These are phyloP conservation scores for Synanthedon formicaeformis DNA, from an alignment of 2,888 invertebrate species.

Conservation along the genomic window DNA sequence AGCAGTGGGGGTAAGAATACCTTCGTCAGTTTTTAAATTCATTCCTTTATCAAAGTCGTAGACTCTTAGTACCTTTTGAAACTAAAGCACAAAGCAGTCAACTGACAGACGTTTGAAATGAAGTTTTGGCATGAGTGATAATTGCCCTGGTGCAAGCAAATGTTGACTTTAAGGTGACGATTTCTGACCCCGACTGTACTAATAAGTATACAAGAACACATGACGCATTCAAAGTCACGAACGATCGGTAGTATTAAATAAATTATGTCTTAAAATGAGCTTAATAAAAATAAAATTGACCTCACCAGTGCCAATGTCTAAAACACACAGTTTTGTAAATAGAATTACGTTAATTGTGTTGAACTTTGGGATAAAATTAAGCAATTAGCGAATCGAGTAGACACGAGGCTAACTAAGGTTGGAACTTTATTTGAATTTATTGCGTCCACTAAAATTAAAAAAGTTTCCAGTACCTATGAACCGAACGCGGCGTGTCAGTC, in stretches of 20 bases:
- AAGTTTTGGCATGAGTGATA: too few relatives aligned
- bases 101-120: too few relatives aligned
- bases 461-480: not conserved
- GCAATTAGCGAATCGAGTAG: not conserved
- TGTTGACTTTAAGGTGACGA: too few relatives aligned
- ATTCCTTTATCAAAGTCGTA: too few relatives aligned
- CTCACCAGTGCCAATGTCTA: not conserved
- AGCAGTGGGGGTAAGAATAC: too few relatives aligned
- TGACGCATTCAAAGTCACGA: not conserved
- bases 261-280: too few relatives aligned
- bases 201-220: not conserved
- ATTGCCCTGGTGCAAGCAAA: too few relatives aligned
- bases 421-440: not conserved
- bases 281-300: too few relatives aligned
- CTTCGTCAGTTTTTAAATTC: too few relatives aligned
- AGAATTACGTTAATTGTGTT: not conserved
- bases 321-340: not conserved
- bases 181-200: not conserved
- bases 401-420: not conserved
- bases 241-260: not conserved
- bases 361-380: not conserved
- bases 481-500: not conserved
- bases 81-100: too few relatives aligned
- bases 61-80: too few relatives aligned
- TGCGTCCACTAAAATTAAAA: not conserved